Evolutionary conservation across 2,797 vertebrate species (phyloP).

Genomic region (Thripadectes ignobilis): DNA sequence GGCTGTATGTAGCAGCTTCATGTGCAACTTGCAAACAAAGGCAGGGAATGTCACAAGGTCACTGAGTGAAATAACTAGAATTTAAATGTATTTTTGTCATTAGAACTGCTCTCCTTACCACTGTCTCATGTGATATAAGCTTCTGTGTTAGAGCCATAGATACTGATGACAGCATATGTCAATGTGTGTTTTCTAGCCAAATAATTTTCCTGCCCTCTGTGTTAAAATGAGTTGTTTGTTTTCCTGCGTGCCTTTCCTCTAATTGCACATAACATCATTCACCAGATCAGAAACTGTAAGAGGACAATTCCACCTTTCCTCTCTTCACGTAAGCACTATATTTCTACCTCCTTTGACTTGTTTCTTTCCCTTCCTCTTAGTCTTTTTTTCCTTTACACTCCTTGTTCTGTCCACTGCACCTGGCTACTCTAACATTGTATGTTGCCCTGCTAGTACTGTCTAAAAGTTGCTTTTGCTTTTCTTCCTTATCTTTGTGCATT

Average conservation of each 20-base stretch:
- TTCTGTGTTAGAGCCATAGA: neutral
- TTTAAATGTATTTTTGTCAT: neutral
- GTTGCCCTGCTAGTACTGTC: neutral
- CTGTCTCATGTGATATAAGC: neutral
- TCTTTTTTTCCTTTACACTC: neutral
- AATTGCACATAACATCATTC: constrained; percentile 49
- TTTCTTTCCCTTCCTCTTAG: neutral
- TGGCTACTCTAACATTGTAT: neutral
- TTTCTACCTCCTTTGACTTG: constrained; percentile 32
- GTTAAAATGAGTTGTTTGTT: constrained; percentile 32
- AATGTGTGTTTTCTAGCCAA: neutral
- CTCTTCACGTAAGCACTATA: constrained; percentile 72
- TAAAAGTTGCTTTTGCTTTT: neutral
- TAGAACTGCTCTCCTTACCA: neutral
- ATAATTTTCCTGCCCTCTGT: constrained; percentile 22
- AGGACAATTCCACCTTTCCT: constrained; percentile 67
- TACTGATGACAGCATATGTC: neutral
- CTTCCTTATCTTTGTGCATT: neutral
- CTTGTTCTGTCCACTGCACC: neutral
- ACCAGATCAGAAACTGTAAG: constrained; percentile 64
- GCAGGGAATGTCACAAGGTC: neutral
- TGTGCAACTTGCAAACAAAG: neutral
- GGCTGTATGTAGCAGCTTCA: neutral
- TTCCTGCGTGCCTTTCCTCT: constrained; percentile 53
- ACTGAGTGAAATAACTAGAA: neutral